Evolutionary conservation across 1,140 invertebrate species (phyloP).

Genomic region (Tetragnatha versicolor): DNA sequence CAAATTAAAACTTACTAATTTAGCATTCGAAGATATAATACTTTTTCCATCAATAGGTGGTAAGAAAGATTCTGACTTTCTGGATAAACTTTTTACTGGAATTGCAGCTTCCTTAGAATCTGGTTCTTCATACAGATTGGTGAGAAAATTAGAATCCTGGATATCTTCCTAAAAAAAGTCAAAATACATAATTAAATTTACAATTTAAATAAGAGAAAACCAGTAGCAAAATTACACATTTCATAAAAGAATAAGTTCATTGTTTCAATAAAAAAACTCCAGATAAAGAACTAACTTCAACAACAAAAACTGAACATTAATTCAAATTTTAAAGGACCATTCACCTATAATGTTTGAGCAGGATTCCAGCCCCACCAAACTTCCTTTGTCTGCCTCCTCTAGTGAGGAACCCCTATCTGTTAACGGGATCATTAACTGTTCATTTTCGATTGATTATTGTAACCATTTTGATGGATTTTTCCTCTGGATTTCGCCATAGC

Average conservation of each 20-base stretch:
- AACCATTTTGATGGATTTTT: too few species aligned
- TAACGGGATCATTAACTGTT: too few species aligned
- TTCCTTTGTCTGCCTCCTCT: too few species aligned
- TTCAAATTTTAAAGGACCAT: neutral
- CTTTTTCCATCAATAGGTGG: slow-evolving; percentile 28
- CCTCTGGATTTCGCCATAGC: too few species aligned
- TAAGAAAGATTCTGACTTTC: slow-evolving; percentile 24
- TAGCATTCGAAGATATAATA: slow-evolving; percentile 3
- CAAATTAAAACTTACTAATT: slow-evolving; percentile 1
- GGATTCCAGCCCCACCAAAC: too few species aligned
- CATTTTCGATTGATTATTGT: too few species aligned
- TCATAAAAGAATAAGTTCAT: neutral
- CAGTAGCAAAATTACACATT: neutral
- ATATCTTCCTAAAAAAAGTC: slow-evolving; percentile 29
- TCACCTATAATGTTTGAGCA: too few species aligned
- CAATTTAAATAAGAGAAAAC: neutral
- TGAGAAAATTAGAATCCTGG: neutral
- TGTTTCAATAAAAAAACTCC: neutral
- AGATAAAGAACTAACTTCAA: neutral
- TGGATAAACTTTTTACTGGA: neutral
- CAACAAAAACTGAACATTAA: neutral
- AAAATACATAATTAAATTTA: neutral
- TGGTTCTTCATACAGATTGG: slow-evolving; percentile 14
- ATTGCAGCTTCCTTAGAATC: slow-evolving; percentile 4
- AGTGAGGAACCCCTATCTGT: too few species aligned